Conservation (phyloP, 2,888 invertebrate species). For the Drosophila lacicola region DNA sequence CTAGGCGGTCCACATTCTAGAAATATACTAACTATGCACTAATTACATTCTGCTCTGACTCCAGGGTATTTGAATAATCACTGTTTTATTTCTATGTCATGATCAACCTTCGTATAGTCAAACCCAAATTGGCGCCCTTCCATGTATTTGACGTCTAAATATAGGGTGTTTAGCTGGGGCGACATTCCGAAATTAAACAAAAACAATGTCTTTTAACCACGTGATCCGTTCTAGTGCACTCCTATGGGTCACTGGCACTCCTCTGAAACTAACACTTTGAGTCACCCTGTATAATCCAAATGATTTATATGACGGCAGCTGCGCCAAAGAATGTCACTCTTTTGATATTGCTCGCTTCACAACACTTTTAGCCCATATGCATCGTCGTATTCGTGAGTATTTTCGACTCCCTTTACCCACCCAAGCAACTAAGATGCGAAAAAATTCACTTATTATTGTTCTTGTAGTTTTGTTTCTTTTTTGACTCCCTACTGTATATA, state of each 20-base stretch:
- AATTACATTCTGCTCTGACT: neutral
- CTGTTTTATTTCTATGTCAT: constrained; percentile 4
- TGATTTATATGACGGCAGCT: constrained; percentile 78
- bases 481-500: constrained; percentile 13
- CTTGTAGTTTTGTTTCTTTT: constrained; percentile 15
- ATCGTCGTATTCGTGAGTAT: constrained; percentile 12
- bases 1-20: neutral
- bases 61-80: neutral
- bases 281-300: constrained; percentile 65
- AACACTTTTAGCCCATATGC: constrained; percentile 25
- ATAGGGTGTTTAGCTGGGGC: constrained; percentile 22
- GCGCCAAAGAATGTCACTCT: constrained; percentile 63
- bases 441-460: constrained; percentile 52
- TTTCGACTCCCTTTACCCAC: constrained; percentile 10
- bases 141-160: constrained; percentile 6
- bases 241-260: too few species aligned
- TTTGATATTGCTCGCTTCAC: constrained; percentile 46
- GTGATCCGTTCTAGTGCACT: neutral
- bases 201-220: neutral
- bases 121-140: constrained; percentile 17
- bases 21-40: neutral
- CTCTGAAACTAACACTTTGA: neutral
- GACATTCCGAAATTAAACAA: too few species aligned
- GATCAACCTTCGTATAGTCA: constrained; percentile 12
- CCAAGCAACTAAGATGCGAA: constrained; percentile 28